Evolutionary conservation across 2,888 invertebrate genomes (phyloP).

Genomic region (Gonocerus acuteangulatus): DNA sequence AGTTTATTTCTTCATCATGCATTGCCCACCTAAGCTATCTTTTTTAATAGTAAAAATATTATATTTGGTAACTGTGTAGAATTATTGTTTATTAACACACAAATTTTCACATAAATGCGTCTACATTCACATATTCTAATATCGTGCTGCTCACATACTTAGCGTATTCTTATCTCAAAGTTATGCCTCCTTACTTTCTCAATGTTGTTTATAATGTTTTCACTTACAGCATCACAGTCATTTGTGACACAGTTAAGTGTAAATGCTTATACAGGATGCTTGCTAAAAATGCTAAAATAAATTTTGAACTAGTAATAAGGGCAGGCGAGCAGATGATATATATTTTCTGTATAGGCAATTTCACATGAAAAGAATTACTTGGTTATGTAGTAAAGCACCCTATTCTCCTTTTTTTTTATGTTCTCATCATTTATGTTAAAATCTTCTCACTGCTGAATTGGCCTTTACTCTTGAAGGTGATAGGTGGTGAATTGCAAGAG

Average conservation of each 20-base stretch:
- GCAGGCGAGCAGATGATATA: conserved; percentile 13
- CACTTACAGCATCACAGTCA: conserved; percentile 32
- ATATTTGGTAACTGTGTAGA: conserved; percentile 26
- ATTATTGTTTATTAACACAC: conserved; percentile 22
- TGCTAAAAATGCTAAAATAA: conserved; percentile 7
- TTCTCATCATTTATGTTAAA: conserved; percentile 23
- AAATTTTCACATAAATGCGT: conserved; percentile 20
- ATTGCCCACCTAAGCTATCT: conserved; percentile 28
- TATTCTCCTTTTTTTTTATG: conserved; percentile 23
- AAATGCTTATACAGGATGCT: conserved; percentile 24
- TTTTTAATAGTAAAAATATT: conserved; percentile 23
- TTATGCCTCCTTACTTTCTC: conserved; percentile 29
- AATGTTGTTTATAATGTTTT: conserved; percentile 33
- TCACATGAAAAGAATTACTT: conserved; percentile 17
- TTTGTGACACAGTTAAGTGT: conserved; percentile 21
- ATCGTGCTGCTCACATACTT: conserved; percentile 20
- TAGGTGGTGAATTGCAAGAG: conserved; percentile 99
- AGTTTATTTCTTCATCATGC: conserved; percentile 25
- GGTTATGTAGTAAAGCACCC: conserved; percentile 32
- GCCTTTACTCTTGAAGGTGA: conserved; percentile 95
- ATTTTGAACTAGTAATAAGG: not conserved
- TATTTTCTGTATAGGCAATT: conserved; percentile 20
- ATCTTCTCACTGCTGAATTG: conserved; percentile 50
- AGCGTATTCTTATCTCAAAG: conserved; percentile 25
- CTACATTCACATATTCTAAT: conserved; percentile 21